phyloP scores from a whole-genome alignment of 2,797 vertebrate species.

The Malurus splendens region DNA sequence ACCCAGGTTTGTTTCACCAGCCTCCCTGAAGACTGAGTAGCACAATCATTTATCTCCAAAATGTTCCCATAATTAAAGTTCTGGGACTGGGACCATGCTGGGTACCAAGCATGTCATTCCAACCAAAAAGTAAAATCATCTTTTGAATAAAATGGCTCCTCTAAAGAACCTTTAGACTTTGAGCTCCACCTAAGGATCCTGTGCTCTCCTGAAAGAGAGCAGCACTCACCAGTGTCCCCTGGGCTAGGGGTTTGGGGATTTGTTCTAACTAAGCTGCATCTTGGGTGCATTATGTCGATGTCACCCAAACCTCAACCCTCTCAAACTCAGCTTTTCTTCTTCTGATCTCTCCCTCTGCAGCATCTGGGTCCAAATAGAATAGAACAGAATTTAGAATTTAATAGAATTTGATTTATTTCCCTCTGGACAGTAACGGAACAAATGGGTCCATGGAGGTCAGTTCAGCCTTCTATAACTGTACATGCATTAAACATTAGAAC shows the following conservation, averaged over 20 bases:
- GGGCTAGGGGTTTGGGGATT: accelerated
- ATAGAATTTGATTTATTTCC: constrained; percentile 62
- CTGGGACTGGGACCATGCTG: not conserved
- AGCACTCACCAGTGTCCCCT: accelerated
- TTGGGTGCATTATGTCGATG: accelerated
- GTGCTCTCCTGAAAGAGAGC: not conserved
- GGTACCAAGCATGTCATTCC: accelerated
- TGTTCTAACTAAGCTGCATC: not conserved
- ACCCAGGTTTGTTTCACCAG: not conserved
- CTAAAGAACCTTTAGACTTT: not conserved
- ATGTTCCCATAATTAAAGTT: not conserved
- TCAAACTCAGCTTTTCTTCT: not conserved
- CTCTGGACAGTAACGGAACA: constrained; percentile 36
- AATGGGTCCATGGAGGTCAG: constrained; percentile 6
- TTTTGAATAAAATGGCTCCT: accelerated
- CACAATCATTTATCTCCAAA: not conserved
- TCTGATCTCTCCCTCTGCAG: not conserved
- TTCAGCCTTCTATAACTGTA: constrained; percentile 48
- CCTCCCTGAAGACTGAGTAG: not conserved
- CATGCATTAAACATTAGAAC: constrained; percentile 67
- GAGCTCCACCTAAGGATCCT: not conserved
- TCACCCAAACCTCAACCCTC: not conserved
- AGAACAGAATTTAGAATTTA: constrained; percentile 33
- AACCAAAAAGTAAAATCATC: not conserved
- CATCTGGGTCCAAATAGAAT: not conserved